Conservation (phyloP, 2,797 vertebrate species). For the Pangasius macronema region DNA sequence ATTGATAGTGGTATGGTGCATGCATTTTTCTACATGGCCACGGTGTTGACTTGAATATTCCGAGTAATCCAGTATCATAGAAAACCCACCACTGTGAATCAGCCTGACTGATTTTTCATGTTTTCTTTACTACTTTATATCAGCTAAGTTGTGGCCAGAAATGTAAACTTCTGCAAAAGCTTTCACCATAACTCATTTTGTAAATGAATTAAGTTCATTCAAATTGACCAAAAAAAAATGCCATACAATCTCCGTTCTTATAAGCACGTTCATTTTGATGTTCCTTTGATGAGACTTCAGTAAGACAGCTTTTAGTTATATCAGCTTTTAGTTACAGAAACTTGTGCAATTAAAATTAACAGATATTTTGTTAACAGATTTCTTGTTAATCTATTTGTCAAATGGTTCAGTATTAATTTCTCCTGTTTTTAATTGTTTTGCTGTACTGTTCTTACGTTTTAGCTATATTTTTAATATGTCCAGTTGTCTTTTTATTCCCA, state of each 20-base stretch:
- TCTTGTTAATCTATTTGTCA: not conserved
- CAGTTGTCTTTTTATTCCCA: not conserved
- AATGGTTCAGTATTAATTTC: too few relatives aligned
- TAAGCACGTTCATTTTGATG: not conserved
- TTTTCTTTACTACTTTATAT: not conserved
- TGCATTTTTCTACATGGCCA: not conserved
- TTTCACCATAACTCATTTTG: not conserved
- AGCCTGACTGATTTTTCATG: not conserved
- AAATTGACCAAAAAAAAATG: not conserved
- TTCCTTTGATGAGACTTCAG: not conserved
- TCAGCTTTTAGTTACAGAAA: not conserved
- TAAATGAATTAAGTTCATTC: not conserved
- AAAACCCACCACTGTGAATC: not conserved
- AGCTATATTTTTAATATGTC: not conserved
- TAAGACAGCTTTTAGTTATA: not conserved
- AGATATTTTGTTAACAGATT: not conserved
- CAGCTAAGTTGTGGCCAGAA: too few relatives aligned
- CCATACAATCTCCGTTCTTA: not conserved
- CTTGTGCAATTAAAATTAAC: not conserved
- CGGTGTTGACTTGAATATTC: not conserved
- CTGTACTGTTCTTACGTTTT: not conserved
- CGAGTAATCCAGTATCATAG: not conserved
- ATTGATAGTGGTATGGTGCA: not conserved
- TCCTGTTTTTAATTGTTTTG: not conserved
- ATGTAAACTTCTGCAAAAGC: not conserved